Evolutionary conservation across 1,140 invertebrate species (phyloP).

Genomic region (Ceratoteleas bidentatus): DNA sequence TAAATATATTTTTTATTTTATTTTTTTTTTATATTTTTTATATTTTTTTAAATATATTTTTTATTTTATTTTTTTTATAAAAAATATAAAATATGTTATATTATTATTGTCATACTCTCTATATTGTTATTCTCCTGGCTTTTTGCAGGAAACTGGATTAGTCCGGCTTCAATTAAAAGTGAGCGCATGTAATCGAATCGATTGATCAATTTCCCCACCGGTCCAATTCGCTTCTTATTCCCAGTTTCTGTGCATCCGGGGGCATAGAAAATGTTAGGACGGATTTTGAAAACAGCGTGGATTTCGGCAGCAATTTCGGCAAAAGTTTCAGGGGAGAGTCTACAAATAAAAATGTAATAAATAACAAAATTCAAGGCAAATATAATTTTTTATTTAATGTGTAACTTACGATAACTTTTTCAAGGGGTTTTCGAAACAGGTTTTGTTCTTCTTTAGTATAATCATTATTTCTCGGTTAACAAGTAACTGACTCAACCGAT

Average conservation of each 20-base stretch:
- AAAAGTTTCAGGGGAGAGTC: background rate
- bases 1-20: too few species aligned
- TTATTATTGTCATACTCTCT: background rate
- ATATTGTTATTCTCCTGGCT: background rate
- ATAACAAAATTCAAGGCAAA: too few species aligned
- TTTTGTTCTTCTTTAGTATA: background rate
- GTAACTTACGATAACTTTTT: background rate
- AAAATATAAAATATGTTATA: too few species aligned
- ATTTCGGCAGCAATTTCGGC: background rate
- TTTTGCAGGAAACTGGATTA: background rate
- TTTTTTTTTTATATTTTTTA: too few species aligned
- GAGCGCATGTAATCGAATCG: background rate
- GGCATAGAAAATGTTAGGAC: background rate
- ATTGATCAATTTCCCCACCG: background rate
- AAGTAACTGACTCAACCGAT: background rate
- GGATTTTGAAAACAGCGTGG: background rate
- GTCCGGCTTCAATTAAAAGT: background rate
- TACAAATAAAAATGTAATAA: too few species aligned
- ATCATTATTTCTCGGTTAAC: background rate
- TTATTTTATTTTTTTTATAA: too few species aligned
- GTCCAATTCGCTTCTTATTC: background rate
- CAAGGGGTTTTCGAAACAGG: background rate
- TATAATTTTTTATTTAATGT: too few species aligned
- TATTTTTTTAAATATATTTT: too few species aligned
- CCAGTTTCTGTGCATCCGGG: too few species aligned